Evolutionary conservation across 2,797 vertebrate species (phyloP).

Genomic region (Acanthurus tractus): DNA sequence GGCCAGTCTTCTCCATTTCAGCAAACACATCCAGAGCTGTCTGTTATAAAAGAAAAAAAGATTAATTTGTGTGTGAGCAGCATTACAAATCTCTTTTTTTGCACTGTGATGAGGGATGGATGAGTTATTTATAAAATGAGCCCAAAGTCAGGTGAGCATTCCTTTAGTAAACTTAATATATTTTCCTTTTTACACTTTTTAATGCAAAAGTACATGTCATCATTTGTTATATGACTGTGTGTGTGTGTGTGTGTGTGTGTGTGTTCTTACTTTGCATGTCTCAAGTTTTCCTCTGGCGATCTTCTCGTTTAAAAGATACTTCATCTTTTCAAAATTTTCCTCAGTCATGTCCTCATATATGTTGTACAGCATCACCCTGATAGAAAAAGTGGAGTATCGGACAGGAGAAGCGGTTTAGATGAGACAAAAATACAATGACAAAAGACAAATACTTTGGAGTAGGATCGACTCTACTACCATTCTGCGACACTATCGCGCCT

Average conservation of each 20-base stretch:
- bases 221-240: not conserved
- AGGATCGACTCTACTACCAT: not conserved
- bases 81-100: not conserved
- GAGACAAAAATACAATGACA: not conserved
- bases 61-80: not conserved
- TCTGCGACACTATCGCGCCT: not conserved
- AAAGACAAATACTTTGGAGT: not conserved
- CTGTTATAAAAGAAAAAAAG: conserved; percentile 63
- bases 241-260: not conserved
- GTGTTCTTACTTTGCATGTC: conserved; percentile 70
- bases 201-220: not conserved
- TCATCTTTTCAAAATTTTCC: conserved; percentile 67
- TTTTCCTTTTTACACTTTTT: too few relatives aligned
- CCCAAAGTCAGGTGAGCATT: not conserved
- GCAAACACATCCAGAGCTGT: conserved; percentile 78
- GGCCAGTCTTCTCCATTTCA: conserved; percentile 82
- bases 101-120: not conserved
- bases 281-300: conserved; percentile 68
- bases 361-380: conserved; percentile 81
- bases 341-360: conserved; percentile 69
- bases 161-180: not conserved
- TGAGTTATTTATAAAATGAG: not conserved
- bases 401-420: too few relatives aligned
- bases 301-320: conserved; percentile 62
- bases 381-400: not conserved